A percentile compares a stretch with the other conserved stretches of the same genome.
These are phyloP conservation scores for Trachymyrmex septentrionalis DNA, from an alignment of 1,140 invertebrate genomes.

Conservation along the genomic window DNA sequence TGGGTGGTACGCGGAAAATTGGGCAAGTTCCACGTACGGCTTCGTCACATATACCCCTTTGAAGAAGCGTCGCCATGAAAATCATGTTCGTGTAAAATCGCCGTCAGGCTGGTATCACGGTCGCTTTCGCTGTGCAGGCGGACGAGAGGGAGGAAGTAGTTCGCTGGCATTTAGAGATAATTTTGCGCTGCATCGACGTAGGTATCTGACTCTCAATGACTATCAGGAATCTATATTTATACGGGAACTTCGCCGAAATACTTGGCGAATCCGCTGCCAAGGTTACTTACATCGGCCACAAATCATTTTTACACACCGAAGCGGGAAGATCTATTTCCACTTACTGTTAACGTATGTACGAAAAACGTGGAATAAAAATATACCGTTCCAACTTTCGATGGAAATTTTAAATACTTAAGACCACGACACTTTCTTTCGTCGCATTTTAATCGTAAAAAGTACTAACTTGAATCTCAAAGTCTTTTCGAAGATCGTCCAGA, in stretches of 20 bases:
- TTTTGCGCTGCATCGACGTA: background rate
- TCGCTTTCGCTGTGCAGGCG: background rate
- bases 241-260: background rate
- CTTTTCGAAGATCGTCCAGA: conserved; percentile 72
- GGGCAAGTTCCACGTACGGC: conserved; percentile 72
- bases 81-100: conserved; percentile 31
- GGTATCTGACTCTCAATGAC: conserved; percentile 5
- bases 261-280: background rate
- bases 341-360: background rate
- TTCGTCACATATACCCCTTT: conserved; percentile 59
- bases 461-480: conserved; percentile 72
- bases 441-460: background rate
- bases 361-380: background rate
- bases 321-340: background rate
- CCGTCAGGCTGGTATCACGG: background rate
- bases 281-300: background rate
- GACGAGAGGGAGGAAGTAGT: background rate
- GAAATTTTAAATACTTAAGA: background rate
- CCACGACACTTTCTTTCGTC: background rate
- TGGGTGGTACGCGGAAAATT: conserved; percentile 76
- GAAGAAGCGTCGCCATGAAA: conserved; percentile 57
- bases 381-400: background rate
- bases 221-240: conserved; percentile 3
- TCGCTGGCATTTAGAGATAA: conserved; percentile 1
- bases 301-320: background rate